These are phyloP conservation scores for Cinclus cinclus DNA, from an alignment of 2,113 vertebrate genomes.

Conservation along the genomic window DNA sequence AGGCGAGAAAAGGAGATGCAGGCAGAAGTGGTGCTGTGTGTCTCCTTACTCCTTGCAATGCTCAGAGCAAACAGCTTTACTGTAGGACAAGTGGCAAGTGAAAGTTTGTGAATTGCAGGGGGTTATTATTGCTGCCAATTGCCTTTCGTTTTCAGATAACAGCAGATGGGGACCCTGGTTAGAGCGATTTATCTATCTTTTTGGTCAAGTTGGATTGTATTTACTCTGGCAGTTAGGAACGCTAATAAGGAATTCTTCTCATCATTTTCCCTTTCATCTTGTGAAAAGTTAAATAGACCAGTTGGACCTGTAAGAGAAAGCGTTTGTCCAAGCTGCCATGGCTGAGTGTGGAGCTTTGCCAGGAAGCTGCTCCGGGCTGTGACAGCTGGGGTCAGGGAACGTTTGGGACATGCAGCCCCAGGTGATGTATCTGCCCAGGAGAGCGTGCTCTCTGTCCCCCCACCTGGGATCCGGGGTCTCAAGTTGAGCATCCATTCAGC, in stretches of 20 bases:
- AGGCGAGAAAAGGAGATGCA: neutral
- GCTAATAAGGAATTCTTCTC: neutral
- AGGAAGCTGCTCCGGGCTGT: neutral
- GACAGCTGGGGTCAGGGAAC: neutral
- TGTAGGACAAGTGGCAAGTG: neutral
- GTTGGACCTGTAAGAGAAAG: neutral
- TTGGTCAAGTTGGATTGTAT: neutral
- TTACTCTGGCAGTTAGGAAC: neutral
- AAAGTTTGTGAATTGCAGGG: neutral
- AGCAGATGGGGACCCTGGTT: neutral
- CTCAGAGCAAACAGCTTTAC: neutral
- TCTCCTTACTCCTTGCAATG: neutral
- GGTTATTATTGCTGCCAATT: neutral
- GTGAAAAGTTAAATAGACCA: neutral
- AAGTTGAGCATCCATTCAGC: accelerated
- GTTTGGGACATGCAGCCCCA: neutral
- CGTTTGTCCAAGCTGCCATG: neutral
- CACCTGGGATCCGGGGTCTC: neutral
- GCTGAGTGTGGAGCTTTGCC: neutral
- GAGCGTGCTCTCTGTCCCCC: accelerated
- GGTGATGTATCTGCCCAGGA: neutral
- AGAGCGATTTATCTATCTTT: accelerated
- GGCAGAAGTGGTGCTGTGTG: neutral
- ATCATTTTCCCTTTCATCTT: neutral
- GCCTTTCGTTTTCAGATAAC: neutral